phyloP scores from a whole-genome alignment of 2,797 vertebrate species.

The Rhodeus uyekii region DNA sequence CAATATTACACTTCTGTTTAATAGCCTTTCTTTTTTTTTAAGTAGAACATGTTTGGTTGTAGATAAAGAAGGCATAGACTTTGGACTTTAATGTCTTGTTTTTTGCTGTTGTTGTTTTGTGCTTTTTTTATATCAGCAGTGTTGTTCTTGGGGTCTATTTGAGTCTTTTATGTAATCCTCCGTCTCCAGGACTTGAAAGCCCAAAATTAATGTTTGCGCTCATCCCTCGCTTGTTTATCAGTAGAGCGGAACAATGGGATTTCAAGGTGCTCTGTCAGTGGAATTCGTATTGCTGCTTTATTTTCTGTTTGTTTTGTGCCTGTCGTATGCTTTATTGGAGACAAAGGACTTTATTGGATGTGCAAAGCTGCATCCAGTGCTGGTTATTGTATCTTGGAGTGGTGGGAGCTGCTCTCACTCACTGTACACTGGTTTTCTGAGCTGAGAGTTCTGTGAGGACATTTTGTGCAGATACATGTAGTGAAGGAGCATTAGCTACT shows the following conservation, averaged over 20 bases:
- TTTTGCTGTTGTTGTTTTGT: conserved; percentile 21
- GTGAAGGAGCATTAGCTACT: conserved; percentile 19
- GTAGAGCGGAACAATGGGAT: conserved; percentile 46
- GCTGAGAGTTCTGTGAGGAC: background rate
- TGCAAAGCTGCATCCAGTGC: conserved; percentile 17
- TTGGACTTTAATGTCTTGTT: conserved; percentile 19
- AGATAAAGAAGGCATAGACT: conserved; percentile 48
- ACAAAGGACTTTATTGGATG: conserved; percentile 42
- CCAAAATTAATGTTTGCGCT: conserved; percentile 51
- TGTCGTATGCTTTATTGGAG: background rate
- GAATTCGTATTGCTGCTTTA: conserved; percentile 28
- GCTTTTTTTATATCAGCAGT: conserved; percentile 21
- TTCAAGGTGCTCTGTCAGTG: conserved; percentile 40
- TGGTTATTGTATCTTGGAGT: conserved; percentile 24
- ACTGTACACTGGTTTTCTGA: background rate
- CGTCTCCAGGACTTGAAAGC: conserved; percentile 37
- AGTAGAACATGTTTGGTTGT: conserved; percentile 44
- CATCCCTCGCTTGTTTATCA: conserved; percentile 44
- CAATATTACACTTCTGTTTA: conserved; percentile 46
- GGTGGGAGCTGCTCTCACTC: conserved; percentile 5
- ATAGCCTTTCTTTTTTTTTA: conserved; percentile 38
- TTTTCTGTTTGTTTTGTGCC: conserved; percentile 39
- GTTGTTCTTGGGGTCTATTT: conserved; percentile 40
- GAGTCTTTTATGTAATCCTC: conserved; percentile 52
- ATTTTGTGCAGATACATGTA: background rate